Percentiles rank a stretch among this genome's conserved stretches.
phyloP scores from a whole-genome alignment of 2,888 invertebrate genomes.

The Psococerastis gibbosa region DNA sequence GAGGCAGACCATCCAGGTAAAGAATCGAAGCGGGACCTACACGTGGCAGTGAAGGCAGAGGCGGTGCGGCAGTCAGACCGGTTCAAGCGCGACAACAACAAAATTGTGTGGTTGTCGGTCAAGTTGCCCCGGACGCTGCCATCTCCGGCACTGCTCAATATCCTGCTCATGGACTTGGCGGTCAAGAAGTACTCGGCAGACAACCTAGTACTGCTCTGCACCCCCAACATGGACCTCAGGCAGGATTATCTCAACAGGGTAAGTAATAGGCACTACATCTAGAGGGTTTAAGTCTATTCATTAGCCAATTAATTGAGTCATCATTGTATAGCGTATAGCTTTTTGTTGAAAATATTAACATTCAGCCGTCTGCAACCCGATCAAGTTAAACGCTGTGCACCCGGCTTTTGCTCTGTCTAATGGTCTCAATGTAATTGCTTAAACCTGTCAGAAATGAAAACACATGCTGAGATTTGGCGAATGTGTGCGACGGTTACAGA shows the following conservation, averaged over 20 bases:
- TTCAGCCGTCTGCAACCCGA: no score
- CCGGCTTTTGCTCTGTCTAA: no score
- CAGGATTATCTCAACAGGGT: slow-evolving; percentile 80
- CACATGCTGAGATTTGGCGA: no score
- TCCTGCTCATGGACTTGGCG: slow-evolving; percentile 46
- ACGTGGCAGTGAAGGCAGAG: slow-evolving; percentile 39
- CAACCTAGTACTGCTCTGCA: slow-evolving; percentile 47
- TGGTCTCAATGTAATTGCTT: no score
- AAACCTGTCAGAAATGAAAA: no score
- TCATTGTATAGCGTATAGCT: no score
- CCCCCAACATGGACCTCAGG: slow-evolving; percentile 47
- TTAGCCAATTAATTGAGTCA: no score
- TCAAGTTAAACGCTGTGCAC: no score
- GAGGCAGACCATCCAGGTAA: slow-evolving; percentile 41
- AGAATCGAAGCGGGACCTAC: slow-evolving; percentile 36
- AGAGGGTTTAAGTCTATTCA: slow-evolving; percentile 9
- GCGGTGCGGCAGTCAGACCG: slow-evolving; percentile 41
- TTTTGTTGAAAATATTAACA: no score
- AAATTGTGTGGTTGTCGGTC: slow-evolving; percentile 48
- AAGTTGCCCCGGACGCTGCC: slow-evolving; percentile 37
- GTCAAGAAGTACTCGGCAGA: slow-evolving; percentile 50
- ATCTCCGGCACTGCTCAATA: slow-evolving; percentile 17
- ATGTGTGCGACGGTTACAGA: no score
- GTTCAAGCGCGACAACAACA: slow-evolving; percentile 45
- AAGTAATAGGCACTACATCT: slow-evolving; percentile 18